Percentiles rank a stretch among this genome's conserved stretches.
phyloP scores from a whole-genome alignment of 2,113 vertebrate genomes.

The Alces alces region DNA sequence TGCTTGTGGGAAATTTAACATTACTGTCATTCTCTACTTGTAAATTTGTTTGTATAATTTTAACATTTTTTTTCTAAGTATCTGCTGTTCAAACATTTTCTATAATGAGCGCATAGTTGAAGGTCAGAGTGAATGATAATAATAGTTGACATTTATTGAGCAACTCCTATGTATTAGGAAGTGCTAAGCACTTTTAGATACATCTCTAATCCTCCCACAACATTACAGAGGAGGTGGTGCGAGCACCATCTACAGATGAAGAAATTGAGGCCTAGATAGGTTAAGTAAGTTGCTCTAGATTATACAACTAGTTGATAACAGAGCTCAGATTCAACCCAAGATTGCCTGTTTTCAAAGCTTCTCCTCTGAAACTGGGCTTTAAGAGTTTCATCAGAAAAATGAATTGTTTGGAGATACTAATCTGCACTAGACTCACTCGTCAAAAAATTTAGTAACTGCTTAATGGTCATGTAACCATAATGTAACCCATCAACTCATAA shows the following conservation, averaged over 20 bases:
- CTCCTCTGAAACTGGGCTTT: background rate
- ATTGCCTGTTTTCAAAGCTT: constrained; percentile 18
- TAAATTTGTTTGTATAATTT: constrained; percentile 16
- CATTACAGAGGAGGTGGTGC: constrained; percentile 3
- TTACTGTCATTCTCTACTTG: background rate
- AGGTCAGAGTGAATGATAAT: background rate
- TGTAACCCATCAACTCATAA: background rate
- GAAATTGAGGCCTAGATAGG: background rate
- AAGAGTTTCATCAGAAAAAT: constrained; percentile 24
- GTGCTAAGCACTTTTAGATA: background rate
- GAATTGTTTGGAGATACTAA: background rate
- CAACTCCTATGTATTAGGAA: background rate
- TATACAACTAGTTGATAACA: background rate
- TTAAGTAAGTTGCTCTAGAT: background rate
- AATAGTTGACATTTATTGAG: background rate
- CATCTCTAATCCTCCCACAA: background rate
- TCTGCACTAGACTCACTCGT: background rate
- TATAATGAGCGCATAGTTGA: background rate
- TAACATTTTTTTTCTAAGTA: background rate
- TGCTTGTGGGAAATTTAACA: constrained; percentile 35
- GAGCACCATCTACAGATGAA: constrained; percentile 1
- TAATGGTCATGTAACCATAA: constrained; percentile 9
- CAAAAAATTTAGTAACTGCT: background rate
- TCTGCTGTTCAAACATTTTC: background rate
- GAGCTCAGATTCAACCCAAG: background rate